Evolutionary conservation across 2,797 vertebrate genomes (phyloP), one percentile per base, ranked within the genome.

Genomic region (Gouania willdenowi): DNA sequence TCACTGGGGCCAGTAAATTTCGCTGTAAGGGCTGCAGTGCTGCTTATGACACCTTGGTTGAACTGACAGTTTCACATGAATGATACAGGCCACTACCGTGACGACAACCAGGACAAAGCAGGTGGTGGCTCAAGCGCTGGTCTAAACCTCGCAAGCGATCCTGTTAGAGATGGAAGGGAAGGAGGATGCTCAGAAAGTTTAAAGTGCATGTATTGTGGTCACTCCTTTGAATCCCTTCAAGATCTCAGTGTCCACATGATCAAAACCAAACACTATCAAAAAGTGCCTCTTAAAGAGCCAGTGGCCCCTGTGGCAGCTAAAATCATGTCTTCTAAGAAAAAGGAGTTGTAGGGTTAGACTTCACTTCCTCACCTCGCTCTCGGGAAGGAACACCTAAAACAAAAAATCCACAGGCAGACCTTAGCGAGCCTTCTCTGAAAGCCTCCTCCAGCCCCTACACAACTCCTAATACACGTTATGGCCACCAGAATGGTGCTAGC

Each of bases 181-280:
- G 54, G 97, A 99, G 51, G 97, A 98, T 2, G 96, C 95, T 20
- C 94, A 98, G 84, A 98, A 98, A 78, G 97, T 99, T 37, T 98
- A 28, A 96, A 97, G 72, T 99, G 96, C 71, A 98, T 99, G 97
- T 99, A 98, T 72, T 99, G 97, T 47, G 97, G 97, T 48, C 95
- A 99, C 83, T 98, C 95, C 34, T 99, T 99, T 60, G 96, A 98
- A 85, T 99, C 96, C 13, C 91, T 99, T 37, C 97, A 99, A 83
- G 97, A 99, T 75, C 81, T 99, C 61, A 99, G 97, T 30, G 97
- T 99, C 56, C 97, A 99, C 45, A 99, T 99, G 97, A 99, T 99
- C 81, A 98, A 98, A 88, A 98, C 97, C 44, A 99, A 98, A 94
- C 97, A 99, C 87, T 99, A 99, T 90, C 97, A 99, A 87, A 98